Conservation (phyloP, 2,797 vertebrate genomes). For the Siniperca scherzeri region DNA sequence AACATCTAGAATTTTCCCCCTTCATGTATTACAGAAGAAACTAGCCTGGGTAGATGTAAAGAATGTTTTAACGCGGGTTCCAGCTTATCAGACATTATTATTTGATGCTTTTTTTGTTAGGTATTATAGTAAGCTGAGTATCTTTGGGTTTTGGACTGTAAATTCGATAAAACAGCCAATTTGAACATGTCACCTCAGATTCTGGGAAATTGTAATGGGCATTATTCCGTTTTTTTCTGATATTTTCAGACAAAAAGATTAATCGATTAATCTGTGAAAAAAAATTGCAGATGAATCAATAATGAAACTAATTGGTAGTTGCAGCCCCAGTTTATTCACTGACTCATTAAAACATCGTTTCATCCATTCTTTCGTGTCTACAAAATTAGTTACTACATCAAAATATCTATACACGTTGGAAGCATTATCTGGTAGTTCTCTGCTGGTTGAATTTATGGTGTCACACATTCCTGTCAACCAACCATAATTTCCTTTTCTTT, state of each 20-base stretch:
- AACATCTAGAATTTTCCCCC: background rate
- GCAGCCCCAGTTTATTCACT: background rate
- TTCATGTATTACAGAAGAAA: background rate
- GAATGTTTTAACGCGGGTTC: too few species aligned
- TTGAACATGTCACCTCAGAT: background rate
- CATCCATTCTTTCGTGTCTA: background rate
- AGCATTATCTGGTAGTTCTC: background rate
- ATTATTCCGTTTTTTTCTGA: background rate
- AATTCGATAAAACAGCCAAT: background rate
- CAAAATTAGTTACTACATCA: background rate
- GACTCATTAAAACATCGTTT: background rate
- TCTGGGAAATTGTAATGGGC: background rate
- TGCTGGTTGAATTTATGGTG: conserved; percentile 15
- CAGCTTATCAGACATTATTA: background rate
- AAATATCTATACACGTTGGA: background rate
- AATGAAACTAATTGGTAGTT: background rate
- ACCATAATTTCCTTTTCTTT: conserved; percentile 35
- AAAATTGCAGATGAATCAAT: background rate
- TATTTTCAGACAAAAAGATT: background rate
- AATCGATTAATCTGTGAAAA: background rate
- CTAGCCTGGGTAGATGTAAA: background rate
- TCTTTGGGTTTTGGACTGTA: background rate
- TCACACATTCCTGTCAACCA: conserved; percentile 28
- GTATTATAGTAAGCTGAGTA: background rate
- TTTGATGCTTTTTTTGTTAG: background rate